Percentiles rank a stretch among this genome's conserved stretches.
phyloP scores from a whole-genome alignment of 1,140 invertebrate genomes.

The Galendromus occidentalis region DNA sequence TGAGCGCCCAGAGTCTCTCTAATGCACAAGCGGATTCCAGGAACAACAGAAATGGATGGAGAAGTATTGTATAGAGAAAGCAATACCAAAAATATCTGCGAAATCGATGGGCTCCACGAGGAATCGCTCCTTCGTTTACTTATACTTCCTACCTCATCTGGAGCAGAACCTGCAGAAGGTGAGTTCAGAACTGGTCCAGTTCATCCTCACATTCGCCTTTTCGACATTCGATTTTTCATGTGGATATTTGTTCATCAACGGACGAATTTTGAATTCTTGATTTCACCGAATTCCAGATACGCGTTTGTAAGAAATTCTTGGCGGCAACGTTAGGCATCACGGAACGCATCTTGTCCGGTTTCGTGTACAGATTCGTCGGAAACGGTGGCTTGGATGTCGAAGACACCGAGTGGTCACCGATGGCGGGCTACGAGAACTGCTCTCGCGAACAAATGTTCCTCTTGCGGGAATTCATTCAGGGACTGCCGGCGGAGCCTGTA shows the following conservation, averaged over 20 bases:
- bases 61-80: slow-evolving; percentile 2
- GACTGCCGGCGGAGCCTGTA: not conserved
- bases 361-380: slow-evolving; percentile 2
- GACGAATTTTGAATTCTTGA: not conserved
- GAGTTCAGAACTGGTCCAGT: too few relatives aligned
- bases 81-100: not conserved
- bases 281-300: not conserved
- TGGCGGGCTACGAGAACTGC: not conserved
- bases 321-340: slow-evolving; percentile 4
- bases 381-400: not conserved
- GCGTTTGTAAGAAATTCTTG: slow-evolving; percentile 1
- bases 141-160: not conserved
- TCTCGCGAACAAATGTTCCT: slow-evolving; percentile 5
- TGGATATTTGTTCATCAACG: too few relatives aligned
- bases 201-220: too few relatives aligned
- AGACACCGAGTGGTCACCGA: not conserved
- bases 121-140: not conserved
- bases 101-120: not conserved
- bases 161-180: slow-evolving; percentile 8
- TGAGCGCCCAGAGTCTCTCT: too few relatives aligned
- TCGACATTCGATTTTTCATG: too few relatives aligned
- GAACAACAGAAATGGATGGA: slow-evolving; percentile 10
- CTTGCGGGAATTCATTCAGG: not conserved
- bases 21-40: too few relatives aligned
- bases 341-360: slow-evolving; percentile 3